Conservation (phyloP, 92 coral and sea anemone species). For the Porites evermanni region DNA sequence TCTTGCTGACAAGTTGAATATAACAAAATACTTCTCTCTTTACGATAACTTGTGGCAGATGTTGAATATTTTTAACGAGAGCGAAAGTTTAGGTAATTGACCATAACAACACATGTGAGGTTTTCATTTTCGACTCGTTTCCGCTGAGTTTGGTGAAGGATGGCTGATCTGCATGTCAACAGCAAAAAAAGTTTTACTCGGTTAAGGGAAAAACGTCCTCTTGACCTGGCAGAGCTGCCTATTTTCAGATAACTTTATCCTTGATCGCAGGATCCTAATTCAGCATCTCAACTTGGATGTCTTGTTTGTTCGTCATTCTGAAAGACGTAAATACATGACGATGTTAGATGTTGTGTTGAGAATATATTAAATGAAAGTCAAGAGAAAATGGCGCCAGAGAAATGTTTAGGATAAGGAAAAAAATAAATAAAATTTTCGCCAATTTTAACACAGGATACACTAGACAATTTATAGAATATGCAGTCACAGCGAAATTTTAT, state of each 20-base stretch:
- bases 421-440: background rate
- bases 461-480: background rate
- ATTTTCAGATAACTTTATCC: background rate
- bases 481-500: no score
- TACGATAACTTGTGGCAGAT: no score
- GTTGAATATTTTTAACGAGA: background rate
- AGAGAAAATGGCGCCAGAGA: no score
- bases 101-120: slow-evolving; percentile 2
- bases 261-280: background rate
- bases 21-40: no score
- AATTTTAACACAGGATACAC: background rate
- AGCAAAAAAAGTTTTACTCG: background rate
- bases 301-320: slow-evolving; percentile 19
- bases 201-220: background rate
- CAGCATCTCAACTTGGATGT: background rate
- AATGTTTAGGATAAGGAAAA: background rate
- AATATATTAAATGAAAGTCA: background rate
- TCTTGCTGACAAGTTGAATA: no score
- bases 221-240: background rate
- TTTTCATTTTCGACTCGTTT: background rate
- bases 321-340: background rate
- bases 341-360: background rate
- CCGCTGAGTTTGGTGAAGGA: background rate
- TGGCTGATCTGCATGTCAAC: background rate
- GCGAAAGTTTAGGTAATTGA: background rate